These are phyloP conservation scores for Schrankia costaestrigalis DNA, from an alignment of 2,888 invertebrate genomes.

Conservation along the genomic window DNA sequence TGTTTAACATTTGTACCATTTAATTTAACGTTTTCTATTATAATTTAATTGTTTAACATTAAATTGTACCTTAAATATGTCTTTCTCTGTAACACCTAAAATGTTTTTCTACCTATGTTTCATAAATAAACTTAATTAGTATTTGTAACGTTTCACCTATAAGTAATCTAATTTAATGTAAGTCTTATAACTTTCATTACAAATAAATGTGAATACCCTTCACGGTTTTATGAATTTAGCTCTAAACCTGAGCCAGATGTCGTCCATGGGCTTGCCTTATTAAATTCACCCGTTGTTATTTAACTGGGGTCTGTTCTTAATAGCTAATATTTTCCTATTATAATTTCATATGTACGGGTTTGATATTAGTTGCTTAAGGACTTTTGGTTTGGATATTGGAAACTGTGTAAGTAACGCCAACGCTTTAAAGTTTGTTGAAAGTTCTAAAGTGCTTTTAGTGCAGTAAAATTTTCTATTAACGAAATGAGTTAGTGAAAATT, in stretches of 20 bases:
- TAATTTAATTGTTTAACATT: too few species aligned
- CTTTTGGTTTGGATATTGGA: conserved; percentile 5
- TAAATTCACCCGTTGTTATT: conserved; percentile 36
- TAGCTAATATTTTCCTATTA: conserved; percentile 33
- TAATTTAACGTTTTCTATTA: too few species aligned
- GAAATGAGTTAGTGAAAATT: too few species aligned
- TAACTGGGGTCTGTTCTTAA: conserved; percentile 29
- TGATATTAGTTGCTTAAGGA: conserved; percentile 10
- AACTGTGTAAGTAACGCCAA: neutral
- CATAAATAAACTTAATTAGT: neutral
- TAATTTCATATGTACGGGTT: conserved; percentile 11
- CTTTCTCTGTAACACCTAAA: too few species aligned
- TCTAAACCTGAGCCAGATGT: conserved; percentile 30
- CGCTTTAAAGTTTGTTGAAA: conserved; percentile 1
- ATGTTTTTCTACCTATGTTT: too few species aligned
- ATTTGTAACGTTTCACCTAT: neutral
- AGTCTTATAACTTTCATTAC: conserved; percentile 5
- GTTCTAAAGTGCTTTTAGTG: conserved; percentile 1
- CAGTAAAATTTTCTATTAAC: too few species aligned
- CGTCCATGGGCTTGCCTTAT: conserved; percentile 32
- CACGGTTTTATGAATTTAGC: conserved; percentile 29
- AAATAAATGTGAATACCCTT: conserved; percentile 22
- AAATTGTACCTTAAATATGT: too few species aligned
- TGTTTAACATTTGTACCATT: too few species aligned
- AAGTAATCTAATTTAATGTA: conserved; percentile 2